Conservation (phyloP, 2,888 invertebrate genomes). For the Loripinus fragilis region DNA sequence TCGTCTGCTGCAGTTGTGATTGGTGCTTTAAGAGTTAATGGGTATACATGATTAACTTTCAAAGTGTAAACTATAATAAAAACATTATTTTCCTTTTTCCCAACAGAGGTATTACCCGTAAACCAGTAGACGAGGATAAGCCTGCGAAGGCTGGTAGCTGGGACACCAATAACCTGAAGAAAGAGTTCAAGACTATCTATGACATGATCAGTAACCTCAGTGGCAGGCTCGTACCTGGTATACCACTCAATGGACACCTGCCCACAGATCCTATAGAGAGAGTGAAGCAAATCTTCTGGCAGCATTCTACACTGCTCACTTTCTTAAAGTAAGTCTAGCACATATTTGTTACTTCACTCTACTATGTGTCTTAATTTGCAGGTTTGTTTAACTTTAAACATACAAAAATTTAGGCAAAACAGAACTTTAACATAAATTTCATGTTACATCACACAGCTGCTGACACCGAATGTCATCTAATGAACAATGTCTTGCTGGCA, state of each 20-base stretch:
- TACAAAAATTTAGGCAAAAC: no score
- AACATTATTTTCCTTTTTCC: background rate
- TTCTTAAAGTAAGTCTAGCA: slow-evolving; percentile 82
- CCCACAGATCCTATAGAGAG: slow-evolving; percentile 80
- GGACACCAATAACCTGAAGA: slow-evolving; percentile 76
- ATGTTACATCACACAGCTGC: no score
- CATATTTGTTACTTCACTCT: no score
- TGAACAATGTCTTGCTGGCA: no score
- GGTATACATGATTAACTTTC: no score
- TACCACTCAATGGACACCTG: slow-evolving; percentile 80
- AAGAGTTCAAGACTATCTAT: slow-evolving; percentile 82
- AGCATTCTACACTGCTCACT: slow-evolving; percentile 82
- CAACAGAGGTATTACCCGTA: slow-evolving; percentile 67
- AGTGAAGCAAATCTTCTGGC: slow-evolving; percentile 83
- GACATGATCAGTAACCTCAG: slow-evolving; percentile 82
- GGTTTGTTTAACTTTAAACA: no score
- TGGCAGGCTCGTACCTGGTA: slow-evolving; percentile 81
- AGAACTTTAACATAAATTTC: no score
- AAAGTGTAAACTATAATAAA: no score
- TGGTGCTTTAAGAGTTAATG: no score
- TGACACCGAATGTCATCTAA: no score
- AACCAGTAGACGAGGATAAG: slow-evolving; percentile 67
- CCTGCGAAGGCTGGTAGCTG: slow-evolving; percentile 66
- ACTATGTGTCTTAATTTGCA: no score
- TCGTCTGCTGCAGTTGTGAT: no score